Evolutionary conservation across 2,888 invertebrate species (phyloP).

Genomic region (Nephrocerus scutellatus): DNA sequence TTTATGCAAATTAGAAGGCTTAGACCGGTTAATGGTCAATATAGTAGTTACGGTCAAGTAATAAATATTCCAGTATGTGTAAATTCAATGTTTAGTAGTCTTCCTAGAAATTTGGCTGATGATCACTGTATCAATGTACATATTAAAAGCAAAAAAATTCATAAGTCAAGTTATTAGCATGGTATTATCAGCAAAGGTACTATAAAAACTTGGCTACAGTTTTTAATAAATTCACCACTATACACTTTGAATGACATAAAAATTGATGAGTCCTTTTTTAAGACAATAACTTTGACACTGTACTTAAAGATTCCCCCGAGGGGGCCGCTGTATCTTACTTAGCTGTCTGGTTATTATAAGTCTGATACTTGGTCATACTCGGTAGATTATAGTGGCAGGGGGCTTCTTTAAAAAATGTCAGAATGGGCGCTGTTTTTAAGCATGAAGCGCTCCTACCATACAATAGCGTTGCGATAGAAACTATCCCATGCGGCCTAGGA

Average conservation of each 20-base stretch:
- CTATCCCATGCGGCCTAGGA: too few species aligned
- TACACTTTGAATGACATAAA: slow-evolving; percentile 5
- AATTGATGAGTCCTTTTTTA: slow-evolving; percentile 6
- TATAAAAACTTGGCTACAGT: slow-evolving; percentile 5
- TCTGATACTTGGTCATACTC: too few species aligned
- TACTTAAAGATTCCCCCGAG: too few species aligned
- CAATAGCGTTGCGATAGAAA: too few species aligned
- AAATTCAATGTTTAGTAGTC: slow-evolving; percentile 31
- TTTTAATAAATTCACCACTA: slow-evolving; percentile 4
- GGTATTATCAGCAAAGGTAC: slow-evolving; percentile 8
- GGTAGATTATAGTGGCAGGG: too few species aligned
- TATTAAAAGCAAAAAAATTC: slow-evolving; percentile 10
- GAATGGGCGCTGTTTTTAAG: too few species aligned
- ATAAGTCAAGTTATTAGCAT: slow-evolving; percentile 3
- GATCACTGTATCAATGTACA: slow-evolving; percentile 8
- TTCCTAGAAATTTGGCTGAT: slow-evolving; percentile 25
- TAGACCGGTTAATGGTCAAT: slow-evolving; percentile 15
- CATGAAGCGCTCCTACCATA: too few species aligned
- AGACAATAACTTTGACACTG: too few species aligned
- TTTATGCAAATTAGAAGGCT: slow-evolving; percentile 12
- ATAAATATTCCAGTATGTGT: slow-evolving; percentile 40
- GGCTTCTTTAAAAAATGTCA: too few species aligned
- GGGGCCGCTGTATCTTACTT: too few species aligned
- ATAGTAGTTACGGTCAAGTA: slow-evolving; percentile 40
- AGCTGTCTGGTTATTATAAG: too few species aligned